Conservation (phyloP, 1,140 invertebrate species). For the Lepidurus apus region DNA sequence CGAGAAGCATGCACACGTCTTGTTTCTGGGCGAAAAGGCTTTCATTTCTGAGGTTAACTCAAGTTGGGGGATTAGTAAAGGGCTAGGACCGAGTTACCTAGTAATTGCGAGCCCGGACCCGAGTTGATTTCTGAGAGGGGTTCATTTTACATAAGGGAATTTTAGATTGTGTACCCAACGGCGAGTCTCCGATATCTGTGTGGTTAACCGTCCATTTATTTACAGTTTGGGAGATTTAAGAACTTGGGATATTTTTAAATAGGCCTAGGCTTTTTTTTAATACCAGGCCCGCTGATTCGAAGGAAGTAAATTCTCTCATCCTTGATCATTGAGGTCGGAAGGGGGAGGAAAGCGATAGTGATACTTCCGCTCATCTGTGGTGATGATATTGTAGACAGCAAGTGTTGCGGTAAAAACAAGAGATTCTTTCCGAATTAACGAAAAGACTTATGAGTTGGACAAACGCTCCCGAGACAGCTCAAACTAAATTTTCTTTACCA, state of each 20-base stretch:
- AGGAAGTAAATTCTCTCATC: background rate
- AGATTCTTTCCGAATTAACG: background rate
- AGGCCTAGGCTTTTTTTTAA: background rate
- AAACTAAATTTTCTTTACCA: background rate
- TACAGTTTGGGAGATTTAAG: background rate
- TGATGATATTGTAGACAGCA: slow-evolving; percentile 10
- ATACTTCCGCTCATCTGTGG: background rate
- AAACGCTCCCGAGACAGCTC: too few relatives aligned
- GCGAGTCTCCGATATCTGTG: background rate
- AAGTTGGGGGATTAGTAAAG: background rate
- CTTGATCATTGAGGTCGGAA: slow-evolving; percentile 17
- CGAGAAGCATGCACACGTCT: slow-evolving; percentile 22
- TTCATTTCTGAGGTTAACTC: background rate
- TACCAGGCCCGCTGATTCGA: background rate
- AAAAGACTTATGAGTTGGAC: too few relatives aligned
- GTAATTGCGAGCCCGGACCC: background rate
- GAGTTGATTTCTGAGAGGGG: background rate
- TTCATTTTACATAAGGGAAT: background rate
- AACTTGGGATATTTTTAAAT: background rate
- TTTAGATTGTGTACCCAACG: background rate
- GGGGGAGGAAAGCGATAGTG: slow-evolving; percentile 17
- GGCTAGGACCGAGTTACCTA: too few relatives aligned
- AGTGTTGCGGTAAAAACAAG: background rate
- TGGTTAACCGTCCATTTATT: too few relatives aligned
- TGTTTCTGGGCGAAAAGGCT: slow-evolving; percentile 11